Base-by-base conservation (phyloP, 1,140 invertebrate genomes). In the Latrodectus geometricus region DNA sequence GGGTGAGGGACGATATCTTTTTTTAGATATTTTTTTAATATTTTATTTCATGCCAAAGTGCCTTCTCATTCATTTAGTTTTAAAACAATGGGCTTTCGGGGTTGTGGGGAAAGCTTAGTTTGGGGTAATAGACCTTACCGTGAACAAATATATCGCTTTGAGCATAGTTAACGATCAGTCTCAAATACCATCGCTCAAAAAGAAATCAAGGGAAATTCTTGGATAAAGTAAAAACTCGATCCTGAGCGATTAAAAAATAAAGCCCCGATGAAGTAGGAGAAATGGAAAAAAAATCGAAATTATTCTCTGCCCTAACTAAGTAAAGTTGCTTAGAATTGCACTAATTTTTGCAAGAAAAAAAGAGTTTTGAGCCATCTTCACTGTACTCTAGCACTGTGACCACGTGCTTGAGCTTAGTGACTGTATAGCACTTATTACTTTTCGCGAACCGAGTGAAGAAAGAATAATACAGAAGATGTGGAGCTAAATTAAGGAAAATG, bases 281-380 rank as follows among this genome's bases (percentile, higher is more conserved):
- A 23, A 23, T 23, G 52, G 5, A 79, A 79, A 79, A 79, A 66
- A 79, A 66, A 14, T 56, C 23, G 54, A 79, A 79, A 79, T 79
- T 79, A 79, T 79, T 79, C 77, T 9, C 9, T 61, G 48, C 56
- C 65, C 8, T 79, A 79, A 79, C 77, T 79, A 79, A 79, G 77
- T 79, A 79, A 79, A 79, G 77, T 79, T 79, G 77, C 77, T 79
- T 79, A 79, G 77, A 79, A 49, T 68, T 49, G 77, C 77, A 79
- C 77, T 79, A 69, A 79, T 79, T 79, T 79, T 79, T 76, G 54
- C 35, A 61, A 61, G 54, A 35, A 35, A 35, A 35, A 35, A 35
- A 35, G 5, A 76, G 49, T 79, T 79, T 68, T 78, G 35, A 5
- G 35, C 35, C 35, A 74, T 74, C 48, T 17, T 20, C 17, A 50